phyloP scores from a whole-genome alignment of 2,113 vertebrate species.

The Origma solitaria region DNA sequence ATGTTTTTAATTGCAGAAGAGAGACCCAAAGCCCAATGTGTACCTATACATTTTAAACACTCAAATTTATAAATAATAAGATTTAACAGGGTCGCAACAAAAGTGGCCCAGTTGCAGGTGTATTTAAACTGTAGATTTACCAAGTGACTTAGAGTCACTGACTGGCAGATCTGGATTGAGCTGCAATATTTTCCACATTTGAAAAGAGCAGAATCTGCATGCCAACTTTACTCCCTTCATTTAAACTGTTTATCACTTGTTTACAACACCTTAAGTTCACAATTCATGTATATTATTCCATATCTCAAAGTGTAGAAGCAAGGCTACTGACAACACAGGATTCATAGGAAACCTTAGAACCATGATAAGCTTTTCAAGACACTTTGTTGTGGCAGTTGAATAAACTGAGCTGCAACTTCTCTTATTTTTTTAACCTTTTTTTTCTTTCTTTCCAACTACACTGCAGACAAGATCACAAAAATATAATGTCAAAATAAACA shows the following conservation, averaged over 20 bases:
- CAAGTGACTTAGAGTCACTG: not conserved
- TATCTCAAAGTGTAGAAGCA: not conserved
- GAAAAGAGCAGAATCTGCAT: not conserved
- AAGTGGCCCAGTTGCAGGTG: not conserved
- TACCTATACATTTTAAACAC: not conserved
- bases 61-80: not conserved
- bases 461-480: conserved; percentile 18
- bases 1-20: not conserved
- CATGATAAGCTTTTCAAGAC: not conserved
- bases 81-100: not conserved
- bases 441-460: not conserved
- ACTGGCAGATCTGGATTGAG: not conserved
- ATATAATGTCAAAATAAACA: conserved; percentile 42
- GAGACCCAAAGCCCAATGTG: not conserved
- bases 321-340: not conserved
- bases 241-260: not conserved
- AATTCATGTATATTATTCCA: not conserved
- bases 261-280: not conserved
- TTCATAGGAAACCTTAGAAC: not conserved
- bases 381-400: not conserved
- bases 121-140: not conserved
- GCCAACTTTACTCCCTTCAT: not conserved
- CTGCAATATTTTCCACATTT: not conserved
- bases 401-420: not conserved
- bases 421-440: not conserved